Conservation (phyloP, 1,140 invertebrate genomes). For the Drosophila virilis region DNA sequence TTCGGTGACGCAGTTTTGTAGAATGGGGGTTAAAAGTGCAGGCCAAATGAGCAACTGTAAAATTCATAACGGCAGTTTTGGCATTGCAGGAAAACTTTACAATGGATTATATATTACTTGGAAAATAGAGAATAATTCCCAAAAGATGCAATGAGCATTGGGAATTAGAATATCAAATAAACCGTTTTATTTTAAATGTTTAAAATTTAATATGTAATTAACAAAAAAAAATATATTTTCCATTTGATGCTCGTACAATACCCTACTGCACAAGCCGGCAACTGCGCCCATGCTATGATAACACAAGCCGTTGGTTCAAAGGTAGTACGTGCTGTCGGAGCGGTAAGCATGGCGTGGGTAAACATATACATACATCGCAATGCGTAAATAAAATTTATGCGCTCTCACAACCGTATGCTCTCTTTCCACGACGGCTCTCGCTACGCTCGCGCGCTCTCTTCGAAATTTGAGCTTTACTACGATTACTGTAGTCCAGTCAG, state of each 20-base stretch:
- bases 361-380: slow-evolving; percentile 64
- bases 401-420: slow-evolving; percentile 7
- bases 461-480: slow-evolving; percentile 72
- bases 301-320: slow-evolving; percentile 41
- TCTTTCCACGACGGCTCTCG: slow-evolving; percentile 12
- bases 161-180: too few species aligned
- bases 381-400: slow-evolving; percentile 60
- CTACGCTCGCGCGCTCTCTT: slow-evolving; percentile 31
- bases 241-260: too few species aligned
- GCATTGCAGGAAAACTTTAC: too few species aligned
- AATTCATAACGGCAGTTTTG: too few species aligned
- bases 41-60: neutral
- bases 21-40: neutral
- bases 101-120: too few species aligned
- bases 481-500: slow-evolving; percentile 59
- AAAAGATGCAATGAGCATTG: too few species aligned
- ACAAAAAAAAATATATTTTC: too few species aligned
- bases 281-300: slow-evolving; percentile 56
- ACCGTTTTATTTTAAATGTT: too few species aligned
- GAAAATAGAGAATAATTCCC: too few species aligned
- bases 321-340: slow-evolving; percentile 47
- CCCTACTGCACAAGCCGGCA: slow-evolving; percentile 37
- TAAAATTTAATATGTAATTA: too few species aligned
- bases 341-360: slow-evolving; percentile 22
- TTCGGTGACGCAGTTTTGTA: slow-evolving; percentile 5